Base-by-base conservation (phyloP, 2,113 vertebrate genomes). In the Rhinogobius similis region DNA sequence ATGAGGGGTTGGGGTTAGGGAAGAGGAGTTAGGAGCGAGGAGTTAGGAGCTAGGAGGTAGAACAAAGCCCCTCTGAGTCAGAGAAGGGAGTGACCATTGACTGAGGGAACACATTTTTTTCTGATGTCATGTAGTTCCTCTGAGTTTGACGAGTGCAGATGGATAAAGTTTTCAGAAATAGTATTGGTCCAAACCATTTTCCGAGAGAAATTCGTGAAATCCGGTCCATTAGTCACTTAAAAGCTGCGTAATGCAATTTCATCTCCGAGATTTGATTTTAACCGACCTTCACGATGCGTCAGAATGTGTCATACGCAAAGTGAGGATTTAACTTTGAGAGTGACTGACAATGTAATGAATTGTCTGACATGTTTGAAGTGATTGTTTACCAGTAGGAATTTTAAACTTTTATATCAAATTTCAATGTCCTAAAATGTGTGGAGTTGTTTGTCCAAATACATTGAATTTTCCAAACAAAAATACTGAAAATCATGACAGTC, bases 41-140 rank as follows among this genome's bases (percentile, higher is more conserved):
- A 90, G 77, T 93, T 91, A 93, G 44, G 56, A 76, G 88, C 65
- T 14, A 69, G 55, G 61, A 20, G 6, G 5, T 36, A 36, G 56
- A 59, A 32, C 5, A 59, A 14, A 59, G 29, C 26, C 12, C 10
- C 2, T n/a, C 1, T 59, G 52, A 55, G 23, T 55, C 52, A 55
- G 12, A 1, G 21, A n/a, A 10, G 52, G 52, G 52, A 55, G 52
- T 55, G 52, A 26, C 50, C 52, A 55, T 0, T 48, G 46, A 48
- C 52, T 7, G 23, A 32, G 14, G 27, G 29, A 32, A 32, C 56
- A 32, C 26, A 32, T 18, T 24, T 24, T 14, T 26, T 14, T 55
- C 23, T 55, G 12, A 24, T 55, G 52, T 55, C 52, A 55, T n/a
- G n/a, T 26, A 7, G 11, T 11, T 55, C 10, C 10, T 26, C 4